phyloP scores from a whole-genome alignment of 2,797 vertebrate genomes.

The Oreortyx pictus region DNA sequence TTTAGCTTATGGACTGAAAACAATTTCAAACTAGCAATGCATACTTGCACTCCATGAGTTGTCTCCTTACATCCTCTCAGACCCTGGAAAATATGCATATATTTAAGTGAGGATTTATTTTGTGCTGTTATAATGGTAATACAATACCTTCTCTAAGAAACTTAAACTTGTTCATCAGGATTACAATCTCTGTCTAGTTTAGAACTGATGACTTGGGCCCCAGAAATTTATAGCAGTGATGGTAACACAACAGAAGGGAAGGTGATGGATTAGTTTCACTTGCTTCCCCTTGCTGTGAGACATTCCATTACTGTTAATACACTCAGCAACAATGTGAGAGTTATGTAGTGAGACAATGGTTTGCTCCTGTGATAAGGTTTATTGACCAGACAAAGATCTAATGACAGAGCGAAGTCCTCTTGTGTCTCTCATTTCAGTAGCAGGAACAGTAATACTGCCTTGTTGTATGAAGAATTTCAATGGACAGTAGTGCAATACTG shows the following conservation, averaged over 20 bases:
- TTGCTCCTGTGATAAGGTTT: background rate
- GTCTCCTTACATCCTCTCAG: background rate
- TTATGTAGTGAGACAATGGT: background rate
- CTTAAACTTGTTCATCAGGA: background rate
- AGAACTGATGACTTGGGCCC: background rate
- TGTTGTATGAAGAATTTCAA: background rate
- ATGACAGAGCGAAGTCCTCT: background rate
- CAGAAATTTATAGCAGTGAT: background rate
- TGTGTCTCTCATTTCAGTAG: background rate
- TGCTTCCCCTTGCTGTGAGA: background rate
- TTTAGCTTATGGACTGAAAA: background rate
- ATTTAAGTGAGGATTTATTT: background rate
- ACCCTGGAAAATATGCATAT: background rate
- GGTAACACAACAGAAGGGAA: background rate
- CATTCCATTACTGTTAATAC: background rate
- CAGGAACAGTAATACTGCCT: background rate
- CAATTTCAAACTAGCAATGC: background rate
- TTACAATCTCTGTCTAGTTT: background rate
- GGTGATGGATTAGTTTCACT: background rate
- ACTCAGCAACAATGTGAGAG: background rate
- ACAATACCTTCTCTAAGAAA: background rate
- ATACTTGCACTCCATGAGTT: fast-evolving
- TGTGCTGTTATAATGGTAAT: background rate
- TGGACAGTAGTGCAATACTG: background rate
- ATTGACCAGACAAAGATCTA: background rate